Percentiles rank a stretch among this genome's conserved stretches.
Conservation (phyloP, 2,888 invertebrate species). For the Brenthis daphne region DNA sequence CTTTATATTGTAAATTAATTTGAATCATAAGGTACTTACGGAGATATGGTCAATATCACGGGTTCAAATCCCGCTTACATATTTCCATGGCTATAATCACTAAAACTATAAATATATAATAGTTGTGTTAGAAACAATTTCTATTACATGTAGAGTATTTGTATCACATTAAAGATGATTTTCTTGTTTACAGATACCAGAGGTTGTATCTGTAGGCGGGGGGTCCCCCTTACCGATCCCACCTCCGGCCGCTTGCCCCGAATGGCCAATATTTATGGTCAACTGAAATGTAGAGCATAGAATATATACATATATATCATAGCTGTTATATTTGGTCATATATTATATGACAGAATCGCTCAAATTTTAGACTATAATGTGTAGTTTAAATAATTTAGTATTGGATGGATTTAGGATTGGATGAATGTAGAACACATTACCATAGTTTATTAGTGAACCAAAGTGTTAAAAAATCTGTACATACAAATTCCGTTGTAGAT, state of each 20-base stretch:
- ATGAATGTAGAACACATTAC: neutral
- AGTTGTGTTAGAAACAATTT: no score
- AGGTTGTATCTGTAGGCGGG: constrained; percentile 73
- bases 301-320: constrained; percentile 9
- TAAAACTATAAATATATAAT: no score
- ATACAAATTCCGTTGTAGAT: constrained; percentile 1
- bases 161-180: neutral
- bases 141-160: no score
- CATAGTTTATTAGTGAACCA: constrained; percentile 21
- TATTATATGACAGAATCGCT: constrained; percentile 22
- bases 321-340: constrained; percentile 6
- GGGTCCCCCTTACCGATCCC: constrained; percentile 74
- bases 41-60: no score
- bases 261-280: constrained; percentile 78
- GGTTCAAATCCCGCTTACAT: no score
- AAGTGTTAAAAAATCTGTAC: constrained; percentile 18
- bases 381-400: constrained; percentile 11
- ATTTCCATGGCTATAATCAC: no score
- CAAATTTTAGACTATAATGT: constrained; percentile 19
- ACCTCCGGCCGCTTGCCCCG: constrained; percentile 71
- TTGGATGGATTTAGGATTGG: neutral
- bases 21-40: no score
- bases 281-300: constrained; percentile 49
- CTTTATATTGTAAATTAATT: no score
- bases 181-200: constrained; percentile 61